Conservation (phyloP, 2,113 vertebrate species). For the Oncorhynchus nerka region DNA sequence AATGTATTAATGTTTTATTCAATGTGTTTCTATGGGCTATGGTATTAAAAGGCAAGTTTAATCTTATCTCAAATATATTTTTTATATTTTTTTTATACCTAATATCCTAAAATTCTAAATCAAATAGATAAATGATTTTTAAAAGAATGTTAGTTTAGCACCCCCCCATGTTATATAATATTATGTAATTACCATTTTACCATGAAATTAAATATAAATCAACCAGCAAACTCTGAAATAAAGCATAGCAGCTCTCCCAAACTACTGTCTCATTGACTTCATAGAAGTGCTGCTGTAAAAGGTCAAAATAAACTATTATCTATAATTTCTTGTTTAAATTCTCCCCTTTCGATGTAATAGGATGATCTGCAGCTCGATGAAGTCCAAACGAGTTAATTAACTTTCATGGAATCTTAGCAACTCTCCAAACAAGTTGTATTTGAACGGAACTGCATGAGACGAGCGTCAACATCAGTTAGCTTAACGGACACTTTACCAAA, state of each 20-base stretch:
- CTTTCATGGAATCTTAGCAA: conserved; percentile 30
- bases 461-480: conserved; percentile 70
- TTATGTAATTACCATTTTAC: not conserved
- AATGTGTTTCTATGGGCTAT: too few species aligned
- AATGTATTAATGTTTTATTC: not conserved
- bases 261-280: not conserved
- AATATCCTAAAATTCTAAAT: too few species aligned
- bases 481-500: conserved; percentile 64
- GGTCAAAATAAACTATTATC: not conserved
- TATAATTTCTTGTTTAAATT: not conserved
- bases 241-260: not conserved
- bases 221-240: not conserved
- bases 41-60: too few species aligned
- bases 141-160: too few species aligned
- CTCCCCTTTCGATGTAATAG: not conserved
- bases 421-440: conserved; percentile 51
- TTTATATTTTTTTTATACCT: too few species aligned
- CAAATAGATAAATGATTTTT: too few species aligned
- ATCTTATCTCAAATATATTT: too few species aligned
- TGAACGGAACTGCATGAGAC: conserved; percentile 62
- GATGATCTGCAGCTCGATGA: not conserved
- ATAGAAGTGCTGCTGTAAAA: not conserved
- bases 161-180: not conserved
- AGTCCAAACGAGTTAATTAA: conserved; percentile 46
- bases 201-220: not conserved